Conservation (phyloP, 2,113 vertebrate species). For the Prionailurus viverrinus region DNA sequence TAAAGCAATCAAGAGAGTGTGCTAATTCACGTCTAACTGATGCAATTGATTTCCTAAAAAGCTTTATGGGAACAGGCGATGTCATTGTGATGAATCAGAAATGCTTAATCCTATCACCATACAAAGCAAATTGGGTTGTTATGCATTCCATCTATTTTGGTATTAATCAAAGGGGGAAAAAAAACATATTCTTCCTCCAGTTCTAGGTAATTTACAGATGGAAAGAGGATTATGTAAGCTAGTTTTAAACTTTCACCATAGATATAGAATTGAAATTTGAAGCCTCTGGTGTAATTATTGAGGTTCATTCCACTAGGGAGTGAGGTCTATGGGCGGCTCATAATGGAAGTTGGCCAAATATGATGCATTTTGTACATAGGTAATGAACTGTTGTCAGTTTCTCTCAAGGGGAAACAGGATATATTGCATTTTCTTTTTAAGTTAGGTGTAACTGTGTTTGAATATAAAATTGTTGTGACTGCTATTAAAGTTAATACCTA, state of each 20-base stretch:
- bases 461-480: constrained; percentile 70
- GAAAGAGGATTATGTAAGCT: neutral
- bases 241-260: constrained; percentile 59
- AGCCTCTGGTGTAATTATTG: constrained; percentile 63
- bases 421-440: constrained; percentile 60
- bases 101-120: constrained; percentile 62
- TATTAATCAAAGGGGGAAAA: constrained; percentile 35
- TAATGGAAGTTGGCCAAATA: constrained; percentile 58
- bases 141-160: constrained; percentile 13
- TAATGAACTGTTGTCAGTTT: constrained; percentile 69
- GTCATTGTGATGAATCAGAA: constrained; percentile 60
- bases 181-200: constrained; percentile 16
- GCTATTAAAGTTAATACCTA: constrained; percentile 47
- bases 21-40: constrained; percentile 74
- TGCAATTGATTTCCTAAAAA: constrained; percentile 79
- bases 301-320: constrained; percentile 50
- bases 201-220: constrained; percentile 56
- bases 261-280: constrained; percentile 66
- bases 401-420: constrained; percentile 63
- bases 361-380: constrained; percentile 8
- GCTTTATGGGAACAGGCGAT: constrained; percentile 50
- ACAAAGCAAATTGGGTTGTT: constrained; percentile 59
- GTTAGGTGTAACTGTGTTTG: constrained; percentile 58
- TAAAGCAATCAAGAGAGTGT: constrained; percentile 66
- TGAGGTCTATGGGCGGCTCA: constrained; percentile 42